phyloP scores from a whole-genome alignment of 2,113 vertebrate genomes.

The Neogobius melanostomus region DNA sequence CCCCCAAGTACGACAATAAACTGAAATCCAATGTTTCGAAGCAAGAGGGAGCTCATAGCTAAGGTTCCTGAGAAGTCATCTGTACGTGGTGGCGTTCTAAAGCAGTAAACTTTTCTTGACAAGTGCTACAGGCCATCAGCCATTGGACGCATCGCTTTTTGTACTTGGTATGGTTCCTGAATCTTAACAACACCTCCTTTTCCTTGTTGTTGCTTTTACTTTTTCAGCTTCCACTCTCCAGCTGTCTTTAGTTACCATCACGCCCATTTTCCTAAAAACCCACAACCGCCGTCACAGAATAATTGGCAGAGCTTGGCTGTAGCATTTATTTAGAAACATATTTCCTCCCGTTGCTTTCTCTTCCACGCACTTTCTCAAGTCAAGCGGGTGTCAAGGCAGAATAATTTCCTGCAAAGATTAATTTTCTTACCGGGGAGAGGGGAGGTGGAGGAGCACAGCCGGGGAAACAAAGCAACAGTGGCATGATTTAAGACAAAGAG shows the following conservation, averaged over 20 bases:
- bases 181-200: too few relatives aligned
- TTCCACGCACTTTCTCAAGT: slow-evolving; percentile 10
- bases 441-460: neutral
- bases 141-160: too few relatives aligned
- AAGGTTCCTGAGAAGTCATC: too few relatives aligned
- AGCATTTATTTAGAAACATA: slow-evolving; percentile 48
- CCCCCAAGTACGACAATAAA: neutral
- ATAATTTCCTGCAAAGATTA: slow-evolving; percentile 28
- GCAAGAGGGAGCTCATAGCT: too few relatives aligned
- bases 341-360: slow-evolving; percentile 29
- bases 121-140: neutral
- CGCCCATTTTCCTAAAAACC: slow-evolving; percentile 37
- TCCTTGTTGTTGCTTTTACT: neutral
- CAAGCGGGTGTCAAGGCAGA: slow-evolving; percentile 15
- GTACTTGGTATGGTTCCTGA: too few relatives aligned
- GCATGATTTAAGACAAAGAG: slow-evolving; percentile 15
- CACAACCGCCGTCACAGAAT: slow-evolving; percentile 66
- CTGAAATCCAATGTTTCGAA: too few relatives aligned
- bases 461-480: slow-evolving; percentile 7
- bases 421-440: slow-evolving; percentile 14
- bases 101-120: too few relatives aligned
- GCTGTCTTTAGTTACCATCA: slow-evolving; percentile 25
- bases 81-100: too few relatives aligned
- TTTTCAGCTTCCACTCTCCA: neutral
- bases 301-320: slow-evolving; percentile 61